Conservation (phyloP, 2,113 vertebrate genomes). For the Chaetorhynchus papuensis region DNA sequence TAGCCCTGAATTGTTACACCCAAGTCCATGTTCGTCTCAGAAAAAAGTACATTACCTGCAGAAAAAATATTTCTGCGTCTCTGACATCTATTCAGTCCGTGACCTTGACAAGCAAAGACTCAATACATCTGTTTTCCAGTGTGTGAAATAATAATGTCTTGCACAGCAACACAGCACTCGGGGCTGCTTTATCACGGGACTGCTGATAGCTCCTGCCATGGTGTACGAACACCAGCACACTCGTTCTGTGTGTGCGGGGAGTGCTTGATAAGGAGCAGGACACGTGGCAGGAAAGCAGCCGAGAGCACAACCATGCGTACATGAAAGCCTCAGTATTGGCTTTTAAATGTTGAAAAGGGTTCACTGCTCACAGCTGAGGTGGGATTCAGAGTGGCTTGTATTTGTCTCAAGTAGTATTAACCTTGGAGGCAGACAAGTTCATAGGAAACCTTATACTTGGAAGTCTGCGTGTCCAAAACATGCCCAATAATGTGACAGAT, state of each 20-base stretch:
- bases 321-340: neutral
- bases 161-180: neutral
- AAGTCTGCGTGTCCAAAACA: neutral
- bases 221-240: neutral
- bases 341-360: neutral
- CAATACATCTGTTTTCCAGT: neutral
- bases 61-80: neutral
- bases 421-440: slow-evolving; percentile 29
- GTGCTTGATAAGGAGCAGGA: neutral
- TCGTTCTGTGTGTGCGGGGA: neutral
- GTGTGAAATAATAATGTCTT: neutral
- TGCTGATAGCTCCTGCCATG: slow-evolving; percentile 13
- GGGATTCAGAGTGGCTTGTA: neutral
- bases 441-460: neutral
- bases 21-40: neutral
- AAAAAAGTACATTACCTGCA: neutral
- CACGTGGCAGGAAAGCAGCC: neutral
- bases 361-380: neutral
- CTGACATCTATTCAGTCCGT: fast-evolving
- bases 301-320: neutral
- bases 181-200: neutral
- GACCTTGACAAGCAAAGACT: slow-evolving; percentile 42
- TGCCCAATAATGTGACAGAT: neutral
- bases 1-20: neutral
- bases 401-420: neutral